These are phyloP conservation scores for Cephonodes hylas DNA, from an alignment of 2,888 invertebrate species.

Conservation along the genomic window DNA sequence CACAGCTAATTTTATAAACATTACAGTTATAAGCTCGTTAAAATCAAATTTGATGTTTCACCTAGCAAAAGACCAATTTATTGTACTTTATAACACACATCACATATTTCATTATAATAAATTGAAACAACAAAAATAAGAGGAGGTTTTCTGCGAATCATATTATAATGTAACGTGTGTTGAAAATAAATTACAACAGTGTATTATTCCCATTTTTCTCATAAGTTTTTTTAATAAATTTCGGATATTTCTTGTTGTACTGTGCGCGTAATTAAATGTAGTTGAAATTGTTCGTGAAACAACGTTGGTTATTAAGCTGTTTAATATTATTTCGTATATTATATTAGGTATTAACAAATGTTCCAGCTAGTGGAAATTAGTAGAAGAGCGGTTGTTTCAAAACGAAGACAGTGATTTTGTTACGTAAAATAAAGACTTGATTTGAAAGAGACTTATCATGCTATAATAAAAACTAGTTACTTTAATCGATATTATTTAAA, in stretches of 20 bases:
- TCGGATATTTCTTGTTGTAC: not conserved
- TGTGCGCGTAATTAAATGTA: not conserved
- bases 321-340: not conserved
- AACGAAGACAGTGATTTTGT: not conserved
- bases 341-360: not conserved
- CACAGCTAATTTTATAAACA: too few relatives aligned
- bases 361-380: not conserved
- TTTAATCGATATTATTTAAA: too few relatives aligned
- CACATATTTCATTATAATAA: not conserved
- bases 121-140: not conserved
- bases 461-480: too few relatives aligned
- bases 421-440: too few relatives aligned
- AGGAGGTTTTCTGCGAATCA: not conserved
- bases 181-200: not conserved
- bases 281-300: not conserved
- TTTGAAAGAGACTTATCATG: too few relatives aligned
- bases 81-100: too few relatives aligned
- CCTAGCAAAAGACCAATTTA: too few relatives aligned
- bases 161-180: not conserved
- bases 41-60: too few relatives aligned
- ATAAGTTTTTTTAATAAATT: not conserved
- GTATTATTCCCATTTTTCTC: not conserved
- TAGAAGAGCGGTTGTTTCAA: not conserved
- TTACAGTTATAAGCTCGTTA: too few relatives aligned
- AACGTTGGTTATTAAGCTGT: not conserved